phyloP scores from a whole-genome alignment of 2,113 vertebrate species.

The Tor tambroides region DNA sequence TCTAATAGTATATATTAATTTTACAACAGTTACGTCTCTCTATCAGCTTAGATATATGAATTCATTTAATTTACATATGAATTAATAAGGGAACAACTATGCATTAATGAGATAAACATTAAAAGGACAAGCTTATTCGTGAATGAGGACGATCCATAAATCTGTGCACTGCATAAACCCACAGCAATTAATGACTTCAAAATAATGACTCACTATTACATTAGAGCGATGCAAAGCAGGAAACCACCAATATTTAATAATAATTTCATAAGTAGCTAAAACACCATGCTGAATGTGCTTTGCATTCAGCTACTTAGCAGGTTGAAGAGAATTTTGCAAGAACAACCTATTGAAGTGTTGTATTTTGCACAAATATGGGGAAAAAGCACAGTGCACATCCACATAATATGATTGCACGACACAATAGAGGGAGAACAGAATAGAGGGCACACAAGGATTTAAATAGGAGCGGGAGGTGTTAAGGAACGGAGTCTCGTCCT shows the following conservation, averaged over 20 bases:
- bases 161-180: conserved; percentile 15
- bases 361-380: neutral
- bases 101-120: conserved; percentile 30
- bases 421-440: conserved; percentile 15
- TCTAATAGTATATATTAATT: too few relatives aligned
- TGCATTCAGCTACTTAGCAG: conserved; percentile 2
- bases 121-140: conserved; percentile 4
- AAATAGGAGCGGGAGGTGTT: conserved; percentile 18
- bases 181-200: conserved; percentile 14
- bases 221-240: conserved; percentile 1
- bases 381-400: neutral
- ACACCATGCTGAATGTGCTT: conserved; percentile 8
- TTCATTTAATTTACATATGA: too few relatives aligned
- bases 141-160: conserved; percentile 11
- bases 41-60: too few relatives aligned
- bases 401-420: conserved; percentile 10
- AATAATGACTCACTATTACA: conserved; percentile 16
- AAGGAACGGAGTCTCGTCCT: neutral
- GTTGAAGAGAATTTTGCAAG: neutral
- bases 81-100: too few relatives aligned
- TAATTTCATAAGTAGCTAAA: conserved; percentile 20
- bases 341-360: neutral
- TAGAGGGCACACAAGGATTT: conserved; percentile 1
- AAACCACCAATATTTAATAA: conserved; percentile 16
- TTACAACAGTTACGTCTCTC: too few relatives aligned